Evolutionary conservation across 2,113 vertebrate genomes (phyloP).

Genomic region (Ovibos moschatus): DNA sequence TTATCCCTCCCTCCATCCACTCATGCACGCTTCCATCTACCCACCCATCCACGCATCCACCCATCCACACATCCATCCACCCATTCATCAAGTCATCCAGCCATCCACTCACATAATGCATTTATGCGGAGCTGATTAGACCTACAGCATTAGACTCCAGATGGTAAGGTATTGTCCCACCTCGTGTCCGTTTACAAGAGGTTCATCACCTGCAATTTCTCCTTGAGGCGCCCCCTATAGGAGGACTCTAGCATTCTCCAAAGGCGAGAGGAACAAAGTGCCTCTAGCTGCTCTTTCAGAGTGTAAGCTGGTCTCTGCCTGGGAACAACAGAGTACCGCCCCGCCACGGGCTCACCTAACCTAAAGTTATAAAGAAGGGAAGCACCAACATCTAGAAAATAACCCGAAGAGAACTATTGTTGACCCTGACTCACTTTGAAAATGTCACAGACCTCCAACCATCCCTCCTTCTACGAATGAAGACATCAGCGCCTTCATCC

Average conservation of each 20-base stretch:
- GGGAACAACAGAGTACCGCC: not conserved
- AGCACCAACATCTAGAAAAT: not conserved
- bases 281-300: not conserved
- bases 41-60: no score
- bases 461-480: not conserved
- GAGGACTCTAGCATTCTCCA: not conserved
- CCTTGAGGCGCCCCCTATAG: rapidly evolving
- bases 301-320: not conserved
- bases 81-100: not conserved
- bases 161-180: rapidly evolving
- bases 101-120: not conserved
- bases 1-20: no score
- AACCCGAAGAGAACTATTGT: not conserved
- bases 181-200: not conserved
- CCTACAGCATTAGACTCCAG: not conserved
- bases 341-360: not conserved
- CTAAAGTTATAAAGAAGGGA: not conserved
- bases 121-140: not conserved
- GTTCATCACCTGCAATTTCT: not conserved
- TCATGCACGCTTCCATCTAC: no score
- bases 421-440: not conserved
- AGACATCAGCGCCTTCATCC: not conserved
- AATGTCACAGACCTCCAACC: not conserved
- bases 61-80: not conserved
- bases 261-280: not conserved